Evolutionary conservation across 2,888 invertebrate genomes (phyloP), one percentile per base, ranked within the genome.

Genomic region (Lasioglossum oenotherae): DNA sequence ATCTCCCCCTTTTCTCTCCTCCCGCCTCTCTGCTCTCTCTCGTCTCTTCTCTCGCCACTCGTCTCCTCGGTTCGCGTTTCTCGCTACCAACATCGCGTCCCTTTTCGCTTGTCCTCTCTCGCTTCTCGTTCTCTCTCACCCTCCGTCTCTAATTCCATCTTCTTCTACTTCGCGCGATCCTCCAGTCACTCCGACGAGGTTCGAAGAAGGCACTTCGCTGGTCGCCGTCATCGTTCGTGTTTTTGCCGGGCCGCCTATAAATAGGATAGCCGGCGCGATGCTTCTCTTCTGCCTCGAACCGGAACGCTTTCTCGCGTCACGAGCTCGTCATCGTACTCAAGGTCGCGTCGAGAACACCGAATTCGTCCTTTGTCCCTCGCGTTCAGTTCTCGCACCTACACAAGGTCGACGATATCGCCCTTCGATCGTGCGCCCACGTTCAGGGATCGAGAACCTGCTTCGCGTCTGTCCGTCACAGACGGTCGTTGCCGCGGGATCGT

Each of bases 191-290:
- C 85, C 41, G 77, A 73, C 81, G 89, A 57, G 84, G 69, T 87
- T 85, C 89, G 41, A 81, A 87, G 90, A 80, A 89, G 88, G 84
- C 85, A 89, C 92, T 91, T 91, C 89, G 87, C 92, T 85, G 85
- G 81, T 82, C 89, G 90, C 88, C 92, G 91, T 89, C 91, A 91
- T 92, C 92, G 89, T 92, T 90, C 92, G 92, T 87, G 93, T 93
- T 92, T 93, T 92, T 92, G 91, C 91, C 90, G 86, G 86, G 87
- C 87, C 88, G 87, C 84, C 90, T 93, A 93, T 93, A 93, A 93
- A 93, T 93, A 93, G 93, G 83, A 80, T 84, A 84, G 80, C 78
- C 81, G 84, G 84, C 84, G 80, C 85, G 78, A 80, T 84, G 73
- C 82, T 78, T 82, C 80, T 84, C 80, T 82, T 84, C 80, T 84